phyloP scores from a whole-genome alignment of 2,888 invertebrate genomes.

The Osmoderma eremita region DNA sequence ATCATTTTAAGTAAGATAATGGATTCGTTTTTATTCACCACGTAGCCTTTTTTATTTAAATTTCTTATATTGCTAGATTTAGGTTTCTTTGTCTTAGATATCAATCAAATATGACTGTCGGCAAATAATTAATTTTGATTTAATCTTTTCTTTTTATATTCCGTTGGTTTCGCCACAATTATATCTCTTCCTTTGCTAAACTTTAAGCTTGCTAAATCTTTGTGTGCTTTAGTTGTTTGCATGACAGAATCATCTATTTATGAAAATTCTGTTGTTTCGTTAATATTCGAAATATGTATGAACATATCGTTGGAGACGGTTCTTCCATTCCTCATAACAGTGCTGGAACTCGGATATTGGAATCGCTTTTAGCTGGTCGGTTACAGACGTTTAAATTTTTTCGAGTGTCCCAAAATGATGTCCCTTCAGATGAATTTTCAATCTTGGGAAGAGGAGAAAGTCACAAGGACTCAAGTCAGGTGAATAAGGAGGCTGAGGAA shows the following conservation, averaged over 20 bases:
- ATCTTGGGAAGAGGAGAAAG: too few relatives aligned
- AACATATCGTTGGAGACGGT: too few relatives aligned
- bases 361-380: too few relatives aligned
- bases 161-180: neutral
- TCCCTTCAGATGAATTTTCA: too few relatives aligned
- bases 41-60: slow-evolving; percentile 6
- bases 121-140: slow-evolving; percentile 20
- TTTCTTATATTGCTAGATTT: slow-evolving; percentile 19
- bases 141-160: neutral
- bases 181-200: slow-evolving; percentile 9
- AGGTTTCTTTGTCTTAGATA: too few relatives aligned
- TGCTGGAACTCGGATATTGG: too few relatives aligned
- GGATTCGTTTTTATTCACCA: slow-evolving; percentile 8
- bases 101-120: too few relatives aligned
- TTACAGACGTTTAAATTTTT: too few relatives aligned
- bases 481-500: too few relatives aligned
- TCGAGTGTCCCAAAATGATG: too few relatives aligned
- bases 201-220: slow-evolving; percentile 8
- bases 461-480: too few relatives aligned
- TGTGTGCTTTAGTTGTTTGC: slow-evolving; percentile 26
- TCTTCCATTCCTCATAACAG: too few relatives aligned
- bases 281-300: slow-evolving; percentile 28
- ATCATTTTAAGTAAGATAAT: slow-evolving; percentile 29
- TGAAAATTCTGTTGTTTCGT: slow-evolving; percentile 27
- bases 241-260: slow-evolving; percentile 25